Conservation (phyloP, 2,113 vertebrate genomes). For the Takifugu bimaculatus region DNA sequence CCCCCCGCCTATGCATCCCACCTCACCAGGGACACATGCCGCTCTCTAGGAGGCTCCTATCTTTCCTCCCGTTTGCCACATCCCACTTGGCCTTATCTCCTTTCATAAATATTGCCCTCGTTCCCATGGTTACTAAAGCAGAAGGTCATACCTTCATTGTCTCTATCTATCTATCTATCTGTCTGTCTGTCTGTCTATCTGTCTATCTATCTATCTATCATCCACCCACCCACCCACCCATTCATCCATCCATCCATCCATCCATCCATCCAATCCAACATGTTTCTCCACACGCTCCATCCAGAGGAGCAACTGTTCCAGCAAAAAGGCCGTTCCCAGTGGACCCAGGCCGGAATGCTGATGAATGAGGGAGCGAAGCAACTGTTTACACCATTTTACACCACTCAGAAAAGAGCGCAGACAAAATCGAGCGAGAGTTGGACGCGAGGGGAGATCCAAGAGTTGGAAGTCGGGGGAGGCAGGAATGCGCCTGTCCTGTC, state of each 20-base stretch:
- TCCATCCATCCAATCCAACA: background rate
- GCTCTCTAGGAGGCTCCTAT: conserved; percentile 13
- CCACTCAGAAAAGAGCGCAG: conserved; percentile 16
- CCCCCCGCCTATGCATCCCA: conserved; percentile 9
- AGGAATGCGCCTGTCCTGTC: conserved; percentile 28
- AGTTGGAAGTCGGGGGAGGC: background rate
- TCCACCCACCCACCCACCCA: too few relatives aligned
- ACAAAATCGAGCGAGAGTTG: conserved; percentile 16
- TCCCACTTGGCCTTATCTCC: conserved; percentile 29
- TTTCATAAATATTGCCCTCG: conserved; percentile 56
- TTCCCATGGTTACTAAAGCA: conserved; percentile 44
- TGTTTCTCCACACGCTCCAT: conserved; percentile 1
- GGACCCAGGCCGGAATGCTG: conserved; percentile 42
- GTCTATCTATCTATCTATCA: too few relatives aligned
- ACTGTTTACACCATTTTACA: conserved; percentile 32
- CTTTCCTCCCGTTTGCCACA: conserved; percentile 29
- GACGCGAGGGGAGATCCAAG: background rate
- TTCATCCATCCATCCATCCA: too few relatives aligned
- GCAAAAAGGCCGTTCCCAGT: conserved; percentile 8
- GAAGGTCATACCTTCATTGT: conserved; percentile 46
- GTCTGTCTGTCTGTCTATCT: too few relatives aligned
- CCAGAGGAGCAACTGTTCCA: conserved; percentile 6
- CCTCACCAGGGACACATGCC: conserved; percentile 23
- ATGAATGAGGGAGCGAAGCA: conserved; percentile 19
- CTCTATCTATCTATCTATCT: background rate